Conservation (phyloP, 2,797 vertebrate species). For the Aldrovandia affinis region DNA sequence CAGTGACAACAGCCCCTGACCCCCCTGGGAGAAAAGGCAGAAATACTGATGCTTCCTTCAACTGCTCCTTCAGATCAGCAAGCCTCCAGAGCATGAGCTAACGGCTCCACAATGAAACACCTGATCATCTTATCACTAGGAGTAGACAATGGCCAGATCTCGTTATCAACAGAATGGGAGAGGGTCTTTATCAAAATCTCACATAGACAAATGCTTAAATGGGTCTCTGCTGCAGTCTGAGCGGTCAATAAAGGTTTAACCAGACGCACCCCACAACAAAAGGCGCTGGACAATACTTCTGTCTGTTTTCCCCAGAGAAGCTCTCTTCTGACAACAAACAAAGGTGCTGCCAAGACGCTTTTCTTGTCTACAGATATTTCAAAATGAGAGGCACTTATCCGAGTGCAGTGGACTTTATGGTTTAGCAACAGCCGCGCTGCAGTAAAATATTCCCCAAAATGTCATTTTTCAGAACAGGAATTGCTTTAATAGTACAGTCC, state of each 20-base stretch:
- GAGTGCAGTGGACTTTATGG: background rate
- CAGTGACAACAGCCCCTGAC: constrained; percentile 54
- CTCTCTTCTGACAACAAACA: background rate
- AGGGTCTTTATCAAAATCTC: constrained; percentile 28
- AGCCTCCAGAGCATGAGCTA: constrained; percentile 52
- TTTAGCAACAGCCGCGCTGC: background rate
- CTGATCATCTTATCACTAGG: constrained; percentile 57
- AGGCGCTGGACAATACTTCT: constrained; percentile 31
- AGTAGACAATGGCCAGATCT: constrained; percentile 43
- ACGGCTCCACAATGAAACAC: constrained; percentile 59
- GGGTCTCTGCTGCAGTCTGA: background rate
- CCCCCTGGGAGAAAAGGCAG: constrained; percentile 54
- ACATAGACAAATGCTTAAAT: background rate
- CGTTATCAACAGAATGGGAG: constrained; percentile 52
- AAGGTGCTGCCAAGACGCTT: background rate
- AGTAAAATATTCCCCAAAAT: background rate
- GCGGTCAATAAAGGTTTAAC: background rate
- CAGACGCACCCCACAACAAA: constrained; percentile 12
- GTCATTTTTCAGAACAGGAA: background rate
- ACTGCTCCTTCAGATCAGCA: constrained; percentile 54
- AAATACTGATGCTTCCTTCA: constrained; percentile 35
- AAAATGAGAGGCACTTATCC: background rate
- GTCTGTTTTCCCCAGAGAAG: constrained; percentile 31
- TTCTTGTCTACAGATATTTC: background rate
- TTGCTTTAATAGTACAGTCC: background rate